Percentiles rank a stretch among this genome's conserved stretches.
Evolutionary conservation across 1,140 invertebrate genomes (phyloP).

Genomic region (Oreohelix idahoensis): DNA sequence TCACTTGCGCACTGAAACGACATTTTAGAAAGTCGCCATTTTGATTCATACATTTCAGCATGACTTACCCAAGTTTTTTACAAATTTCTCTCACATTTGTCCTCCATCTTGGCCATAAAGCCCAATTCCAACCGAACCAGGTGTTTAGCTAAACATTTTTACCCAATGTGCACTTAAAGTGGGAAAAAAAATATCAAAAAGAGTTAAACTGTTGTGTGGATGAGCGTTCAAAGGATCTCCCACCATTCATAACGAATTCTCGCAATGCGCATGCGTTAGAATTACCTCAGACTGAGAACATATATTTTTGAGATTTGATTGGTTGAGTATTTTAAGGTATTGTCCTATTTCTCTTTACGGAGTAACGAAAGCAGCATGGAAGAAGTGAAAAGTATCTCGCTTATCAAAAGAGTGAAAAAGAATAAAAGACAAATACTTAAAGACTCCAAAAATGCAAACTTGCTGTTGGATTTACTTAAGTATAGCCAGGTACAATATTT

Average conservation of each 20-base stretch:
- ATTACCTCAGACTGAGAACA: neutral
- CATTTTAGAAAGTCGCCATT: constrained; percentile 42
- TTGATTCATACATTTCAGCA: constrained; percentile 29
- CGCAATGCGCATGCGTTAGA: constrained; percentile 23
- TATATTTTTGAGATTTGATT: neutral
- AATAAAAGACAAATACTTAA: constrained; percentile 51
- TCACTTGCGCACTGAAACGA: constrained; percentile 38
- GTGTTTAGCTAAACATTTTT: constrained; percentile 66
- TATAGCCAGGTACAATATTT: constrained; percentile 51
- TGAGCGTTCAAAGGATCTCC: neutral
- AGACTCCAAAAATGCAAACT: constrained; percentile 59
- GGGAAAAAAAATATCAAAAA: constrained; percentile 6
- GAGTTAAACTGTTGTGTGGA: neutral
- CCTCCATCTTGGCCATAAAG: constrained; percentile 67
- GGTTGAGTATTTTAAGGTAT: constrained; percentile 14
- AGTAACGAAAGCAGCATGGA: constrained; percentile 35
- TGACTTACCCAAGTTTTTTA: constrained; percentile 61
- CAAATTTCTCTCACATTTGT: constrained; percentile 59
- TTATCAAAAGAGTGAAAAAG: constrained; percentile 28
- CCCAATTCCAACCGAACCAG: constrained; percentile 67
- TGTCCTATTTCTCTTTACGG: constrained; percentile 16
- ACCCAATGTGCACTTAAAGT: constrained; percentile 35
- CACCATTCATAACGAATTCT: neutral
- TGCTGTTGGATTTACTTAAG: constrained; percentile 57
- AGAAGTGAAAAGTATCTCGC: neutral